Base-by-base conservation (phyloP, 2,888 invertebrate genomes). In the Heliconius ismenius region DNA sequence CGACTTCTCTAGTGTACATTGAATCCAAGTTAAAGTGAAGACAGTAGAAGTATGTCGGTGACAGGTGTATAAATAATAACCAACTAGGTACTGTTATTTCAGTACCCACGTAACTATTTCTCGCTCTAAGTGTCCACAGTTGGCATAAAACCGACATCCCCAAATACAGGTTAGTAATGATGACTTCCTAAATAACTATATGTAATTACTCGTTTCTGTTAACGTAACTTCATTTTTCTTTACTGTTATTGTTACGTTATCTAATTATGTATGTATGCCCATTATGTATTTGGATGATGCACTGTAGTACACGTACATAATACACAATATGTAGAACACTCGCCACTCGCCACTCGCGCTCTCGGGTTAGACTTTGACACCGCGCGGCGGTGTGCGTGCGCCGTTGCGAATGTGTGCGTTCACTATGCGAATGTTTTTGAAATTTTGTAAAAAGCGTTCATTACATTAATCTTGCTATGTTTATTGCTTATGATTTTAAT, bases 321-420 rank as follows among this genome's bases (percentile, higher is more conserved):
- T 21, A 54, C 43, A 63, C 76, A 65, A 9, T 72, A 84, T 82
- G 83, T 86, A 84, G 85, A 86, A 83, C 81, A 15, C 43, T 54
- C 54, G 43, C 43, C 81, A 4, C 43, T 54, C 54, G 39, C 39
- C 21, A n/a, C 21, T 79, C 81, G 83, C 83, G 80, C 84, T 84
- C 84, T 83, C 83, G 81, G 87, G 87, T 91, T 92, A 92, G 92
- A 93, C 92, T 93, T 92, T 92, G 93, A 92, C 92, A 92, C 92
- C 84, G 78, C 82, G 76, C 84, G 89, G 86, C 85, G 89, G 91
- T 86, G 90, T 90, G 87, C 83, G 86, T 84, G 81, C 67, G 83
- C 83, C 80, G 80, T 81, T 83, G 84, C 84, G 84, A 85, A 84
- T 83, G 87, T 84, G 85, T 88, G 58, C 86, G 86, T 86, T 85